A percentile compares a stretch with the other conserved stretches of the same genome.
These are phyloP conservation scores for Gadus chalcogrammus DNA, from an alignment of 2,113 vertebrate genomes.

Conservation along the genomic window DNA sequence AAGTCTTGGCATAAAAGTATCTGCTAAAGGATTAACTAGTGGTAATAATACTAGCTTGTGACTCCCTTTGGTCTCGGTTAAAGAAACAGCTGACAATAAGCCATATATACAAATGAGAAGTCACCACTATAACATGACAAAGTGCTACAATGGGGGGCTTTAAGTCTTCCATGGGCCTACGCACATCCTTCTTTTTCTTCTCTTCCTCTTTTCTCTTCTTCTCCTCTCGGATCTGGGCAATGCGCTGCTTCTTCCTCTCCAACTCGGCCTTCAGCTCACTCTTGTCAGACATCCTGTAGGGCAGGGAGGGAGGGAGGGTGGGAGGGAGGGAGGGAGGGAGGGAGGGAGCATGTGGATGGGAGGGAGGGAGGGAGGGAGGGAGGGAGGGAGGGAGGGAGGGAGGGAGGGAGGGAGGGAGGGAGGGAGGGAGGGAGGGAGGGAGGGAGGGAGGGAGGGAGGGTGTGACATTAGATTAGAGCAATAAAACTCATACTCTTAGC, in stretches of 20 bases:
- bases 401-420: neutral
- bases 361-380: neutral
- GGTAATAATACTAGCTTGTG: too few species aligned
- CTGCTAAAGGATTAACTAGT: too few species aligned
- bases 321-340: neutral
- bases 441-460: neutral
- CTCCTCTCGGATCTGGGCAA: conserved; percentile 76
- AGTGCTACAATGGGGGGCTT: neutral
- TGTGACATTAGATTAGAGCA: neutral
- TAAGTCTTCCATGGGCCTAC: neutral
- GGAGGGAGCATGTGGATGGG: too few species aligned
- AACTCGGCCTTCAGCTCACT: conserved; percentile 76
- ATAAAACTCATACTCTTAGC: neutral
- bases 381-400: neutral
- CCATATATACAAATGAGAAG: neutral
- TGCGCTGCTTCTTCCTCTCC: conserved; percentile 76
- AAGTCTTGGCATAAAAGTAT: too few species aligned
- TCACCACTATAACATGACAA: too few species aligned
- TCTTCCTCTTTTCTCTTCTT: conserved; percentile 78
- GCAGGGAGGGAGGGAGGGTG: neutral
- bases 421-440: neutral
- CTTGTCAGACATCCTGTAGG: conserved; percentile 68
- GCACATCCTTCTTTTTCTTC: conserved; percentile 75
- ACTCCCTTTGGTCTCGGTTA: too few species aligned
- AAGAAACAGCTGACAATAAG: neutral